Percentiles rank a stretch among this genome's conserved stretches.
phyloP scores from a whole-genome alignment of 2,797 vertebrate species.

The Arnoldichthys spilopterus region DNA sequence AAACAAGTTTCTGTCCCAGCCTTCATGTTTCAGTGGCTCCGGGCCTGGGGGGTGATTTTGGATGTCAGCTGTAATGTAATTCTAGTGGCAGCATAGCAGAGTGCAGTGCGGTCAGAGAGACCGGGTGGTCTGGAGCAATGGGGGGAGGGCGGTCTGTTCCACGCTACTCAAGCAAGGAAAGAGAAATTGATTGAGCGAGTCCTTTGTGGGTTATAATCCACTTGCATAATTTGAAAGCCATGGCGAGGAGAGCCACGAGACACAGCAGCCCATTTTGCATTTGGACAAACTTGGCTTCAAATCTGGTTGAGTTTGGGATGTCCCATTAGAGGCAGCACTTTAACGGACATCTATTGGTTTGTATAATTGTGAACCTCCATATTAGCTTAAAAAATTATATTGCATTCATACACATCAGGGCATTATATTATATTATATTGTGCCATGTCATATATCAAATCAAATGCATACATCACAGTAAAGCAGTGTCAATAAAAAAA shows the following conservation, averaged over 20 bases:
- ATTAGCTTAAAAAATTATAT: neutral
- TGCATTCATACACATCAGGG: neutral
- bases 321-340: neutral
- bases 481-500: neutral
- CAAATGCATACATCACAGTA: no score
- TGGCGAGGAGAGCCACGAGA: neutral
- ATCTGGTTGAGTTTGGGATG: neutral
- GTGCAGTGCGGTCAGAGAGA: conserved; percentile 6
- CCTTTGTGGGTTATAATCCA: conserved; percentile 57
- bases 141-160: neutral
- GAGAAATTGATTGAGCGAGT: conserved; percentile 45
- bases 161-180: conserved; percentile 30
- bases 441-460: no score
- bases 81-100: conserved; percentile 37
- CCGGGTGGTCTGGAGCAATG: conserved; percentile 40
- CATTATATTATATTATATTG: conserved; percentile 6
- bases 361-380: neutral
- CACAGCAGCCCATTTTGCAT: conserved; percentile 11
- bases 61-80: conserved; percentile 56
- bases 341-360: neutral
- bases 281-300: conserved; percentile 5
- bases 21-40: conserved; percentile 59
- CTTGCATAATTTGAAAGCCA: conserved; percentile 48
- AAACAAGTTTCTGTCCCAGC: conserved; percentile 50
- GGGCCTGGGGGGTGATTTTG: conserved; percentile 50